Percentiles rank a stretch among this genome's conserved stretches.
Conservation (phyloP, 2,888 invertebrate genomes). For the Hemaris fuciformis region DNA sequence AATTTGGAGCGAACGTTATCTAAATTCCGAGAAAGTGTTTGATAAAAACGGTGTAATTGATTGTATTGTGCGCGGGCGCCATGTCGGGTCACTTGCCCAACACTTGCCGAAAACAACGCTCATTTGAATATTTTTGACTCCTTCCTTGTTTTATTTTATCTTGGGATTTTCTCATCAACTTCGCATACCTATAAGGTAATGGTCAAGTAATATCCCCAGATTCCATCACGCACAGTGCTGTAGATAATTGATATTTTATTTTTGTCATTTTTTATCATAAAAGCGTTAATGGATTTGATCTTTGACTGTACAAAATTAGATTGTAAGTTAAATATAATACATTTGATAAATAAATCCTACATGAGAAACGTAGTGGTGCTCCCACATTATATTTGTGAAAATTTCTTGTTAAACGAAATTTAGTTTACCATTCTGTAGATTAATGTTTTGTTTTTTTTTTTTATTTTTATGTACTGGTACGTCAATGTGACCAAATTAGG, state of each 20-base stretch:
- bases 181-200: not conserved
- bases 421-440: no score
- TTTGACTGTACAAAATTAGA: not conserved
- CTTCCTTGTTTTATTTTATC: not conserved
- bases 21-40: constrained; percentile 8
- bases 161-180: not conserved
- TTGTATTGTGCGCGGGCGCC: not conserved
- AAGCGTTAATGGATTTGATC: not conserved
- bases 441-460: no score
- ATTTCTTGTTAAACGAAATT: no score
- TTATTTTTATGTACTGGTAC: no score
- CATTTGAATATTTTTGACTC: not conserved
- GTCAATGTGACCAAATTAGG: no score
- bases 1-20: not conserved
- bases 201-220: not conserved
- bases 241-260: not conserved
- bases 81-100: not conserved
- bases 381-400: no score
- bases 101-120: not conserved
- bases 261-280: not conserved
- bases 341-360: no score
- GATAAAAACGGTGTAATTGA: constrained; percentile 4
- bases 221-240: not conserved
- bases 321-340: not conserved
- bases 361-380: no score